phyloP scores from a whole-genome alignment of 1,140 invertebrate genomes.

The Pachypeltis micranthus region DNA sequence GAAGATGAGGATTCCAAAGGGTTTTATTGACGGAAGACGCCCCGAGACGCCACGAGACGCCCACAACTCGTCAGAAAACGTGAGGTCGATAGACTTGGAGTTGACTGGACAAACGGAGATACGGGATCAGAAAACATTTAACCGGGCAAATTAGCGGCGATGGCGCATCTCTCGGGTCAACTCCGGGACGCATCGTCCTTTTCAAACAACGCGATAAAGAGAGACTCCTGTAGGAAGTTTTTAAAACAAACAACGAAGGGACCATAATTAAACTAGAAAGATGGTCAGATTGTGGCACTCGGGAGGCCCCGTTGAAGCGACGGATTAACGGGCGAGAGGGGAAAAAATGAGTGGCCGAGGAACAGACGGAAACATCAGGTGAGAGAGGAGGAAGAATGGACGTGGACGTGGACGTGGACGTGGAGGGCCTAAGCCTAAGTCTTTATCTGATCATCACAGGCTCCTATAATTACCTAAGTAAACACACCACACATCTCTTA shows the following conservation, averaged over 20 bases:
- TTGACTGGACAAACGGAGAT: too few relatives aligned
- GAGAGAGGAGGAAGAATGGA: background rate
- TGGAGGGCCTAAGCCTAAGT: too few relatives aligned
- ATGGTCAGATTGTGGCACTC: background rate
- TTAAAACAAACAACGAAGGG: background rate
- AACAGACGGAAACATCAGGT: background rate
- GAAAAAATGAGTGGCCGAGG: background rate
- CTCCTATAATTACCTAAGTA: conserved; percentile 7
- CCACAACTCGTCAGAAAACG: too few relatives aligned
- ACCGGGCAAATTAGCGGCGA: background rate
- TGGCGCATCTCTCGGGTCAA: background rate
- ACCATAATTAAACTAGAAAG: conserved; percentile 3
- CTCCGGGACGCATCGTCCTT: background rate
- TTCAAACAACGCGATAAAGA: background rate
- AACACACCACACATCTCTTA: conserved; percentile 8
- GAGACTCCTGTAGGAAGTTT: background rate
- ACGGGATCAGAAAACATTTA: background rate
- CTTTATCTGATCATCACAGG: background rate
- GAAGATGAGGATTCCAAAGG: too few relatives aligned
- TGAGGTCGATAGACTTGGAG: too few relatives aligned
- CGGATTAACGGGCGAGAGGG: background rate
- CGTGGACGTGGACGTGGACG: too few relatives aligned
- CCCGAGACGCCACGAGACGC: too few relatives aligned
- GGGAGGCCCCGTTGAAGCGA: background rate
- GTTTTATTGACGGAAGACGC: too few relatives aligned